Conservation (phyloP, 1,140 invertebrate species). For the Calephelis virginiensis region DNA sequence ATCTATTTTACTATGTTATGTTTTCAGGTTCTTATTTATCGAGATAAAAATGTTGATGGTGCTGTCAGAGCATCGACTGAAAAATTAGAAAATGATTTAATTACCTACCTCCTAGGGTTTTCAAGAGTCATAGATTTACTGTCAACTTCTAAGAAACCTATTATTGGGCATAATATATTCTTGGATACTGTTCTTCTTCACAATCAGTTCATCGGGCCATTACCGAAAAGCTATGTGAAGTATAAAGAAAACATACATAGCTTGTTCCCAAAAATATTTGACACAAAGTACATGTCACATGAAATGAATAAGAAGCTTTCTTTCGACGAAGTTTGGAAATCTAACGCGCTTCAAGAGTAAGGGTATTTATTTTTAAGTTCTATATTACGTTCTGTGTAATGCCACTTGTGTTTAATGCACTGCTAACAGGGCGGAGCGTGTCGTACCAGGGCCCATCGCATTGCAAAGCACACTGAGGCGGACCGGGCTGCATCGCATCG, state of each 20-base stretch:
- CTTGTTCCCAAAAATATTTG: slow-evolving; percentile 84
- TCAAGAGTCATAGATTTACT: slow-evolving; percentile 83
- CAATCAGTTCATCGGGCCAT: slow-evolving; percentile 84
- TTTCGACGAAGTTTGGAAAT: slow-evolving; percentile 77
- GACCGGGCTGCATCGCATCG: no score
- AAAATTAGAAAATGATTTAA: slow-evolving; percentile 69
- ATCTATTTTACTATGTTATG: slow-evolving; percentile 9
- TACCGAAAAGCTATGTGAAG: slow-evolving; percentile 82
- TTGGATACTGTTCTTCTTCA: slow-evolving; percentile 85
- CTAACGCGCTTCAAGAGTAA: slow-evolving; percentile 74
- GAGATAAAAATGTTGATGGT: slow-evolving; percentile 65
- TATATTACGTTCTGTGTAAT: not conserved
- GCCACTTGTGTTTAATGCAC: no score
- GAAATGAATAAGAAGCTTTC: slow-evolving; percentile 70
- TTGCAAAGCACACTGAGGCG: no score
- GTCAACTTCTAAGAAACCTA: slow-evolving; percentile 80
- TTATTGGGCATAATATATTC: slow-evolving; percentile 87
- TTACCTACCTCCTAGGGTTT: slow-evolving; percentile 82
- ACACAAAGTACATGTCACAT: slow-evolving; percentile 86
- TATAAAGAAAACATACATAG: slow-evolving; percentile 83
- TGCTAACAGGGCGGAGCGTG: no score
- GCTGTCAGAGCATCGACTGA: slow-evolving; percentile 54
- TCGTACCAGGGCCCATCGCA: no score
- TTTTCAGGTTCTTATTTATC: slow-evolving; percentile 71
- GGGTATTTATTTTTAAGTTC: slow-evolving; percentile 32